phyloP scores from a whole-genome alignment of 2,797 vertebrate species.

The Meda fulgida region DNA sequence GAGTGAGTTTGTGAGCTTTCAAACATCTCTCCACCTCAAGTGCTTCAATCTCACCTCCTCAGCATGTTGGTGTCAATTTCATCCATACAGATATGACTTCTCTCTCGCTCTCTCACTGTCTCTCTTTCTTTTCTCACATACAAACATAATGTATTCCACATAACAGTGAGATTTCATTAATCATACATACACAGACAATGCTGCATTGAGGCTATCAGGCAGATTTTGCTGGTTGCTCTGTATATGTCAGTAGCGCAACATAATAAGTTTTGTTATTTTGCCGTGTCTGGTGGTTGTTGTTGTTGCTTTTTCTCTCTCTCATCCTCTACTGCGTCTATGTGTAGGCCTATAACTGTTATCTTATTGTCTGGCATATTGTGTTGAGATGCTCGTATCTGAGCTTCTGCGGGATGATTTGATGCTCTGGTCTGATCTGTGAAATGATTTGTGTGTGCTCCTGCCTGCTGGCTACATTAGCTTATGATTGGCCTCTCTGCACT shows the following conservation, averaged over 20 bases:
- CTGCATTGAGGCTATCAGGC: conserved; percentile 16
- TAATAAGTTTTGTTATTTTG: conserved; percentile 17
- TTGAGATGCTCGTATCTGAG: conserved; percentile 34
- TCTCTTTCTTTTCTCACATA: not conserved
- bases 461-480: conserved; percentile 18
- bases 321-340: conserved; percentile 1
- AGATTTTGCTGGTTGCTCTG: not conserved
- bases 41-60: conserved; percentile 53
- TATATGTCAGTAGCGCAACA: not conserved
- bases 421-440: conserved; percentile 38
- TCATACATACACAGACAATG: conserved; percentile 14
- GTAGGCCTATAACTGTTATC: conserved; percentile 11
- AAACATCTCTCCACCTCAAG: conserved; percentile 57
- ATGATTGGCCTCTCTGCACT: conserved; percentile 33
- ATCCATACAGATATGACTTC: conserved; percentile 37
- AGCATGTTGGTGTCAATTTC: conserved; percentile 34
- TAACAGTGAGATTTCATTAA: conserved; percentile 11
- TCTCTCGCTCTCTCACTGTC: conserved; percentile 20
- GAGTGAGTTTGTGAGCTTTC: conserved; percentile 40
- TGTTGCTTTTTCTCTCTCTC: not conserved
- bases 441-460: conserved; percentile 27
- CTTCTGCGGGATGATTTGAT: conserved; percentile 33
- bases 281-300: not conserved
- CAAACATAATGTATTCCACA: not conserved
- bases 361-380: conserved; percentile 34